phyloP scores from a whole-genome alignment of 1,140 invertebrate species.

The Penaeus japonicus region DNA sequence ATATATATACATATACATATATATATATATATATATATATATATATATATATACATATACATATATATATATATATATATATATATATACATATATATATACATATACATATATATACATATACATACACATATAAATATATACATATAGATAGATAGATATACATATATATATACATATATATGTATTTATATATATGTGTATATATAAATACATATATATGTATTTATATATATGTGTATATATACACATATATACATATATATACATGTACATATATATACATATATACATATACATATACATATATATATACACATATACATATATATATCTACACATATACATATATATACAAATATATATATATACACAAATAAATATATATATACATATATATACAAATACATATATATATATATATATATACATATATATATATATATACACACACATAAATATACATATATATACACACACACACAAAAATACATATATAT shows the following conservation, averaged over 20 bases:
- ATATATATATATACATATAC: neutral
- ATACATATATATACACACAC: too few species aligned
- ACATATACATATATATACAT: neutral
- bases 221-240: neutral
- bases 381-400: neutral
- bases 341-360: neutral
- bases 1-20: neutral
- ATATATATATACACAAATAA: neutral
- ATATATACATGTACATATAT: neutral
- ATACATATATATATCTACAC: neutral
- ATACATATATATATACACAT: constrained; percentile 21
- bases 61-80: neutral
- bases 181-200: neutral
- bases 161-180: neutral
- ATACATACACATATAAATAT: neutral
- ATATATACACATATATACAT: neutral
- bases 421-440: too few species aligned
- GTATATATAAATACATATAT: neutral
- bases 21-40: neutral
- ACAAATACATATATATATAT: too few species aligned
- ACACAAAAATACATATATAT: too few species aligned
- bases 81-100: neutral
- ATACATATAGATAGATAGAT: neutral
- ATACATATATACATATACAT: neutral
- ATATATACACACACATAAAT: too few species aligned